Conservation (phyloP, 2,113 vertebrate species). For the Scartelaos histophorus region DNA sequence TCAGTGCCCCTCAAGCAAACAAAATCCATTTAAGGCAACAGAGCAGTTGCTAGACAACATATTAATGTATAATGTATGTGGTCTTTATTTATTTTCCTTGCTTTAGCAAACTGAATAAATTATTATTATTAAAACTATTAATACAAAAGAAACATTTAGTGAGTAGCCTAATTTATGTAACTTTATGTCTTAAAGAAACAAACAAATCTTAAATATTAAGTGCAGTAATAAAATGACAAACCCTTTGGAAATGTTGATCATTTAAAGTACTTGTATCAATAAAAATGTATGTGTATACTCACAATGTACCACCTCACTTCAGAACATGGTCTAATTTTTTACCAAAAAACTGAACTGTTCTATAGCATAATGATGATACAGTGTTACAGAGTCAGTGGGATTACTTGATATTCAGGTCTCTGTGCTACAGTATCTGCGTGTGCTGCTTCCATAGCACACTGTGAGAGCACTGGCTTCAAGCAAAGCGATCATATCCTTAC, state of each 20-base stretch:
- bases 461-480: conserved; percentile 54
- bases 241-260: background rate
- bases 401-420: conserved; percentile 55
- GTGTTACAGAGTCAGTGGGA: conserved; percentile 38
- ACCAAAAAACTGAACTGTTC: conserved; percentile 33
- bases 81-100: too few relatives aligned
- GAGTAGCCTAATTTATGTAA: too few relatives aligned
- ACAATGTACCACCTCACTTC: background rate
- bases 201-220: background rate
- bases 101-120: too few relatives aligned
- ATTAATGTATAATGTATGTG: too few relatives aligned
- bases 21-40: background rate
- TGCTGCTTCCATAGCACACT: conserved; percentile 36
- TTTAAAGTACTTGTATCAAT: background rate
- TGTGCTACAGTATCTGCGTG: conserved; percentile 44
- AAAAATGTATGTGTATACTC: background rate
- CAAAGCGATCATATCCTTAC: conserved; percentile 77
- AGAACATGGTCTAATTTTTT: background rate
- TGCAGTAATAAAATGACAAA: background rate
- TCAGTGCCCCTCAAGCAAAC: background rate
- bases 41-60: too few relatives aligned
- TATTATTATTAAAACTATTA: too few relatives aligned
- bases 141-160: too few relatives aligned
- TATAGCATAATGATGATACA: conserved; percentile 43
- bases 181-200: background rate